A percentile compares a stretch with the other conserved stretches of the same genome.
phyloP scores from a whole-genome alignment of 1,140 invertebrate genomes.

The Euglossa dilemma region DNA sequence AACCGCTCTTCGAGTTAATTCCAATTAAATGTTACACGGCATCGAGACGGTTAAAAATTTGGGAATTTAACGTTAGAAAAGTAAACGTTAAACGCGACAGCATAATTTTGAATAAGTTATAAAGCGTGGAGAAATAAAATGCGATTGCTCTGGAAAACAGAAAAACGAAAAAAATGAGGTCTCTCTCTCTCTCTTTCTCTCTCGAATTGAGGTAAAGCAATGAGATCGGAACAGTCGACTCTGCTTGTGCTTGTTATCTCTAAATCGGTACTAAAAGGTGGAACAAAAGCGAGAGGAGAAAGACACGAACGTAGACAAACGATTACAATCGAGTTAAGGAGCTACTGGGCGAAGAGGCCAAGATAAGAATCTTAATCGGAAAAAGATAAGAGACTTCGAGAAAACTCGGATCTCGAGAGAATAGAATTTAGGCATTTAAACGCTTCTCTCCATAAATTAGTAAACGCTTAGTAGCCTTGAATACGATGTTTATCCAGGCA shows the following conservation, averaged over 20 bases:
- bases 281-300: neutral
- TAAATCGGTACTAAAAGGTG: constrained; percentile 1
- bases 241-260: neutral
- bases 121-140: neutral
- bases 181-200: too few relatives aligned
- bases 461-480: neutral
- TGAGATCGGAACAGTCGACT: neutral
- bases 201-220: neutral
- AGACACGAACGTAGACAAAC: neutral
- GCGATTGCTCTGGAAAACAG: neutral
- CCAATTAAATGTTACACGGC: neutral
- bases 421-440: neutral
- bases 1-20: neutral
- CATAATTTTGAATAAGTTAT: neutral
- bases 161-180: neutral
- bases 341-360: neutral
- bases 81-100: neutral
- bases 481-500: neutral
- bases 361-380: constrained; percentile 8
- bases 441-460: neutral
- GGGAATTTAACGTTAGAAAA: neutral
- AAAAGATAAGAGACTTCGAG: neutral
- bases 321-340: neutral
- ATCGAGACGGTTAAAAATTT: neutral
- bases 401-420: neutral